Evolutionary conservation across 2,113 vertebrate genomes (phyloP).

Genomic region (Sinocyclocheilus maitianheensis): DNA sequence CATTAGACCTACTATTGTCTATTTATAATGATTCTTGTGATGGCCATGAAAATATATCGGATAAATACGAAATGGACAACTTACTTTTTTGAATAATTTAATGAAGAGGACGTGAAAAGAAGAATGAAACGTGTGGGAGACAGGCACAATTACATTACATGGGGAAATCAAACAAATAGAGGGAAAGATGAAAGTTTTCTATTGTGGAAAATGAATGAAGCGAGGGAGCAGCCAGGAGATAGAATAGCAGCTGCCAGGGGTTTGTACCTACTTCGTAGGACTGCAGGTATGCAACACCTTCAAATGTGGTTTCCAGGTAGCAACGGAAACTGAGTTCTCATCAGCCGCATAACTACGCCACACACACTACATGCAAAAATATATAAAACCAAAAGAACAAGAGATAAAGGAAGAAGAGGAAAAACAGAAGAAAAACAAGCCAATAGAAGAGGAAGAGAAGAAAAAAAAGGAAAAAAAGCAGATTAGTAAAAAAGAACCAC

Average conservation of each 20-base stretch:
- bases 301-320: constrained; percentile 99
- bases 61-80: neutral
- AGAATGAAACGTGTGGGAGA: neutral
- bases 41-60: neutral
- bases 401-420: neutral
- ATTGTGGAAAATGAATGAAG: constrained; percentile 41
- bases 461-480: constrained; percentile 57
- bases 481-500: constrained; percentile 76
- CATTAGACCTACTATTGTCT: neutral
- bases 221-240: constrained; percentile 58
- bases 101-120: constrained; percentile 10
- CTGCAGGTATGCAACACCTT: constrained; percentile 99
- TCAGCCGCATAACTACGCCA: constrained; percentile 99
- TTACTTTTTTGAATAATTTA: neutral
- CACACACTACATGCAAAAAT: constrained; percentile 91
- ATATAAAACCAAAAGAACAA: constrained; percentile 38
- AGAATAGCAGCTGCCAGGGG: constrained; percentile 70
- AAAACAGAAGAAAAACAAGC: constrained; percentile 60
- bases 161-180: constrained; percentile 35
- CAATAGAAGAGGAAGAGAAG: constrained; percentile 58
- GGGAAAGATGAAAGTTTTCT: neutral
- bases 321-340: constrained; percentile 99
- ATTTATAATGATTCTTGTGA: constrained; percentile 9
- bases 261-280: constrained; percentile 97
- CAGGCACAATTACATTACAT: constrained; percentile 4